phyloP scores from a whole-genome alignment of 2,113 vertebrate species.

The Hippocampus mohnikei region DNA sequence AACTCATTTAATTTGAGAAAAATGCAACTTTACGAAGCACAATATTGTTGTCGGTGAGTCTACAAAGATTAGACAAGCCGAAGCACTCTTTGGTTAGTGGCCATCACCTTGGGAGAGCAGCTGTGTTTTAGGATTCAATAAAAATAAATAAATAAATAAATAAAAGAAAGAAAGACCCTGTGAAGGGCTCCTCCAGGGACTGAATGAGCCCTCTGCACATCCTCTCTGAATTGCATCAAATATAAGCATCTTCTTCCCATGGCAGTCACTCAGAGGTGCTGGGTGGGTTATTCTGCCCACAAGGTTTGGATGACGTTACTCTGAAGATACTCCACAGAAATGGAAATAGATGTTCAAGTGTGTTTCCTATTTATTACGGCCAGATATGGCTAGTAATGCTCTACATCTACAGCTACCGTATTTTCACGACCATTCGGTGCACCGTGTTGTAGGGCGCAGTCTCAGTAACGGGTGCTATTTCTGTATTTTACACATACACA shows the following conservation, averaged over 20 bases:
- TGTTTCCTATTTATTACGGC: neutral
- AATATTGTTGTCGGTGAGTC: constrained; percentile 34
- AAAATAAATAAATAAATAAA: constrained; percentile 48
- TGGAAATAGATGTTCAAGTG: neutral
- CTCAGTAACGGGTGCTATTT: no score
- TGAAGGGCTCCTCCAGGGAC: constrained; percentile 35
- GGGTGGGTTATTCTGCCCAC: constrained; percentile 22
- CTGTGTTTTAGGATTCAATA: constrained; percentile 67
- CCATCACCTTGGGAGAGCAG: constrained; percentile 51
- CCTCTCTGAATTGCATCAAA: constrained; percentile 53
- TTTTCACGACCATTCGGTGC: no score
- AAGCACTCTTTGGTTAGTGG: constrained; percentile 38
- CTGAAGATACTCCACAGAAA: neutral
- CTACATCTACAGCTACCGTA: neutral
- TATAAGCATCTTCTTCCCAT: constrained; percentile 30
- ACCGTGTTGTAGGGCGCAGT: no score
- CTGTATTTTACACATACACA: no score
- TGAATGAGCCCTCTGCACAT: constrained; percentile 36
- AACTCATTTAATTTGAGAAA: neutral
- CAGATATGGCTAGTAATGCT: no score
- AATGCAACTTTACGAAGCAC: constrained; percentile 23
- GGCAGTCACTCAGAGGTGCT: neutral
- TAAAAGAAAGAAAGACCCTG: constrained; percentile 40
- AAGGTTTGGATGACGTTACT: neutral
- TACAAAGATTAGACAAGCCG: constrained; percentile 27